Percentiles rank a stretch among this genome's conserved stretches.
Conservation (phyloP, 1,140 invertebrate species). For the Augochlora pura region DNA sequence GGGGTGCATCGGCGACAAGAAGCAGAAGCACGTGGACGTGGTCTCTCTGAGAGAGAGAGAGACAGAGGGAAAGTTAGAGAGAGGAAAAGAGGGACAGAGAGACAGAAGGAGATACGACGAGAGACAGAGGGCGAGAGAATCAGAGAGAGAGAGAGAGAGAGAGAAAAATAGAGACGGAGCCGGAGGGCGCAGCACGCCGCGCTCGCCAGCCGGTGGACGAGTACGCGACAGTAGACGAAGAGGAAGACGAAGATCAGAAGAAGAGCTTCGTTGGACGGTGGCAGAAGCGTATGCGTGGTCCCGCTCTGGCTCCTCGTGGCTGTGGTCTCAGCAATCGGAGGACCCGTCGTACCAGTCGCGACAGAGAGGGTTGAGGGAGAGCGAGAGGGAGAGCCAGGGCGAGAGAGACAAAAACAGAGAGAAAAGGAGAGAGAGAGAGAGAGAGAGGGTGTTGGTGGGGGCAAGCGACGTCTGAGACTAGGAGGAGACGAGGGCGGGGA, state of each 20-base stretch:
- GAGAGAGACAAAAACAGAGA: no score
- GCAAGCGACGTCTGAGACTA: conserved; percentile 29
- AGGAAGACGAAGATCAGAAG: conserved; percentile 40
- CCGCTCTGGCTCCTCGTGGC: background rate
- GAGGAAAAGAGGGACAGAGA: no score
- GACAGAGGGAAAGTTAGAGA: background rate
- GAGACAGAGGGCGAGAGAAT: no score
- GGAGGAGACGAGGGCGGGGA: conserved; percentile 59
- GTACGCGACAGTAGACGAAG: conserved; percentile 50
- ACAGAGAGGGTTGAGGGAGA: background rate
- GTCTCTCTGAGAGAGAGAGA: no score
- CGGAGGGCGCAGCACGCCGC: conserved; percentile 36
- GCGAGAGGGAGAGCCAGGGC: no score
- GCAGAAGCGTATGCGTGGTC: background rate
- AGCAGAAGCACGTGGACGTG: conserved; percentile 42
- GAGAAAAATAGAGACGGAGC: background rate
- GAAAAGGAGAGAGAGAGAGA: no score
- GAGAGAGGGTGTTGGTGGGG: conserved; percentile 3
- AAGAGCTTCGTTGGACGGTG: conserved; percentile 15
- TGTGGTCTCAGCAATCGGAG: background rate
- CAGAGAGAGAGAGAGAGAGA: no score
- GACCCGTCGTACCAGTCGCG: background rate
- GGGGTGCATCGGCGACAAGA: conserved; percentile 32
- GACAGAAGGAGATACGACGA: no score
- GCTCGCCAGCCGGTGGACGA: conserved; percentile 62